Evolutionary conservation across 2,888 invertebrate species (phyloP), one percentile per base, ranked within the genome.

Genomic region (Panzeria rudis): DNA sequence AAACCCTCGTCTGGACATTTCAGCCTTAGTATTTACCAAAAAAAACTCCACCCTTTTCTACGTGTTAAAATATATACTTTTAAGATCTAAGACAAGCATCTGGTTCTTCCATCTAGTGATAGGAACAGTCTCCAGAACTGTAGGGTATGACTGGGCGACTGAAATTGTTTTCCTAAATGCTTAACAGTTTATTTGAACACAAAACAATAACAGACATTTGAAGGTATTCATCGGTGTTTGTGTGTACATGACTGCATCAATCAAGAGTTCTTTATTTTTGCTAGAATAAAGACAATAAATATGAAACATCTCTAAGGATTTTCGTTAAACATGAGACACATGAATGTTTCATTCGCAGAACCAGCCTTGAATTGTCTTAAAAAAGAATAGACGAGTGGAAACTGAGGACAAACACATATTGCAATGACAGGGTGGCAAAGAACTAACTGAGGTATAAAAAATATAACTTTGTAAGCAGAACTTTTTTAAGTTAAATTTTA

Each of bases 261-360:
- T 77, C 82, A 77, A 72, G 41, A 66, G 50, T 71, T 66, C 56
- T 54, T 44, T 71, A n/a, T 52, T 68, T 52, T 32, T 44, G 17
- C 69, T 52, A 29, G 41, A 66, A 54, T 64, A 29, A n/a, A 72
- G 64, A 77, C 56, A 77, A 83, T 77, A 72, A 66, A 77, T 77
- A 20, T 64, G 7, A 59, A 72, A 38, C 23, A 56, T 77, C 61
- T 54, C 52, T 68, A 17, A 71, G 68, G 59, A 25, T 38, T 25
- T 66, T 11, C 17, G 25, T 29, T 5, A 47, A 29, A 47, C n/a
- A 50, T 47, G 44, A 38, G 44, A 11, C 56, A 64, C 29, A 62
- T 64, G 20, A 13, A 9, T 23, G 15, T 20, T 41, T 17, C 44
- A 35, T 23, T 50, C 38, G 20, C 38, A 25, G 54, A 59, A 78